Base-by-base conservation (phyloP, 64 coral and sea anemone species). In the Trachythela sp. region DNA sequence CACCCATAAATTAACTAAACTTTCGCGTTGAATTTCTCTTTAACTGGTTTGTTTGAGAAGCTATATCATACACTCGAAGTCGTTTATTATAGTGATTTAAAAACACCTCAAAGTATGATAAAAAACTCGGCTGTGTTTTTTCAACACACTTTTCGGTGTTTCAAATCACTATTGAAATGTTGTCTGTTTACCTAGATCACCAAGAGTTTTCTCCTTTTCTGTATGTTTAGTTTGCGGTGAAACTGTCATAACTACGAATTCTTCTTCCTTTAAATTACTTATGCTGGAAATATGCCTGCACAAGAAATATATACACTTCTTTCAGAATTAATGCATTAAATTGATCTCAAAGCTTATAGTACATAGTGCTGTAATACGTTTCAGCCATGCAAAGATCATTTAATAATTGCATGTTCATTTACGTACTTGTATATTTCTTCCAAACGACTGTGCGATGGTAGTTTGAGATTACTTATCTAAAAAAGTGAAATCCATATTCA, bases 211-310 rank as follows among this genome's bases (percentile, higher is more conserved):
- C 72, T 75, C 86, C 89, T 91, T 89, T 27, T 94, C 89, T 17
- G 52, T 85, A 6, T 91, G 51, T 80, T 70, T 75, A 42, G 42
- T 91, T 80, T 94, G 89, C 7, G 93, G 93, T 54, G 87, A 88
- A 39, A 83, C 70, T 13, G 89, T 91, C 93, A 94, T 88, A 11
- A 94, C 40, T 13, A 88, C 48, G 48, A 94, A 91, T 0, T 94
- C 93, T 39, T 59, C 38, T 8, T 84, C 18, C 14, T 22, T 67
- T 77, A 88, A 84, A 18, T 68, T 54, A 9, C 67, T 90, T 36
- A 56, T 35, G 8, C 32, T 54, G 20, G 40, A 90, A 24, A 84
- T 43, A 40, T 90, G 24, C 41, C 41, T 50, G 2, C 48, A 54
- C 13, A 10, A 54, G 2, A 86, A 32, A 86, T 31, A 4, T n/a